A percentile compares a stretch with the other conserved stretches of the same genome.
These are phyloP conservation scores for Petrolisthes manimaculis DNA, from an alignment of 2,888 invertebrate species.

Conservation along the genomic window DNA sequence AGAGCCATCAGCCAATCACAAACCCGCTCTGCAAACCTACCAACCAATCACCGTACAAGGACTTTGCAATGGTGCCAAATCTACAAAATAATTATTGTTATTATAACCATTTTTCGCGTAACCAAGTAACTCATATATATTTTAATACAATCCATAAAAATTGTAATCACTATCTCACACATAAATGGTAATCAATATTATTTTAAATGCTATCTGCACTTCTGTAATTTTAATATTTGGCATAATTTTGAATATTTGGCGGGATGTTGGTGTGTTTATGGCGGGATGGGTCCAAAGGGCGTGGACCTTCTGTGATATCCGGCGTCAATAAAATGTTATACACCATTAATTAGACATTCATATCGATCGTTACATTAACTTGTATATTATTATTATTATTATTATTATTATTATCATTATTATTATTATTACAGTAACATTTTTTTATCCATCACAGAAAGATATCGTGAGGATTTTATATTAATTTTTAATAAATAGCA, in stretches of 20 bases:
- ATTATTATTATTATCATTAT: background rate
- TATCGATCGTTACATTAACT: background rate
- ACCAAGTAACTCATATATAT: no score
- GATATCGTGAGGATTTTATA: no score
- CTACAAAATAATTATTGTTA: background rate
- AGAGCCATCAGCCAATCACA: background rate
- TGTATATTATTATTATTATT: constrained; percentile 12
- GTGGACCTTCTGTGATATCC: background rate
- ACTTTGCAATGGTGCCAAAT: background rate
- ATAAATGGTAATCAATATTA: no score
- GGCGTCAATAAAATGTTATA: background rate
- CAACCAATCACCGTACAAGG: background rate
- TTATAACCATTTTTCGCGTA: background rate
- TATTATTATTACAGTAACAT: no score
- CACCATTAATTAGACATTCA: background rate
- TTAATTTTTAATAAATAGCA: no score
- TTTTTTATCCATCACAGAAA: no score
- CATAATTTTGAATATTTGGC: background rate
- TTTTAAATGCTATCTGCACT: no score
- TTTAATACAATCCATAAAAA: no score
- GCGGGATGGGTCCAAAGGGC: background rate
- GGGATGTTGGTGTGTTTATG: background rate
- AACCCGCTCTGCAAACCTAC: background rate
- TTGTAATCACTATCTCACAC: no score
- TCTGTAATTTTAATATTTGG: background rate